Evolutionary conservation across 2,888 invertebrate species (phyloP).

Genomic region (Hetaerina titia): DNA sequence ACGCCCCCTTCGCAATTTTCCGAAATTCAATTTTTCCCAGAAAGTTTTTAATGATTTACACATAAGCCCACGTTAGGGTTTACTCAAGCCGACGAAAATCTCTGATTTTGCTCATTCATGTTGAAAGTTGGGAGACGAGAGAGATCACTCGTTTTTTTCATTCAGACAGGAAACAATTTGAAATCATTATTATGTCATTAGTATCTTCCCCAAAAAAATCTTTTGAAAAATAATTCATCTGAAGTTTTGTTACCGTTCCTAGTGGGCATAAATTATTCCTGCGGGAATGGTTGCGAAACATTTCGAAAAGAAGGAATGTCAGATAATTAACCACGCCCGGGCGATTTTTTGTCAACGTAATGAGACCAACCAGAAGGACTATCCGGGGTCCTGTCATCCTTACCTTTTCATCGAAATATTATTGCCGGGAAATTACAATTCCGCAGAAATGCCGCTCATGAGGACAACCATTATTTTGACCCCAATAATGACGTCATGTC

Average conservation of each 20-base stretch:
- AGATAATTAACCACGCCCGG: background rate
- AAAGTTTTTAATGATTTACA: background rate
- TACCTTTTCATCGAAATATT: background rate
- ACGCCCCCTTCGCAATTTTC: background rate
- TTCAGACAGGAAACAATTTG: background rate
- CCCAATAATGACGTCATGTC: conserved; percentile 44
- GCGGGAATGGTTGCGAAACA: background rate
- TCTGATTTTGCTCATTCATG: background rate
- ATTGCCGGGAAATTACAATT: conserved; percentile 20
- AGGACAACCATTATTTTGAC: conserved; percentile 29
- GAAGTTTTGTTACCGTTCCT: background rate
- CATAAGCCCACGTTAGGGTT: background rate
- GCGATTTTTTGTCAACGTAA: conserved; percentile 27
- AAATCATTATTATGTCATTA: conserved; percentile 59
- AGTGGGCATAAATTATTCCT: conserved; percentile 28
- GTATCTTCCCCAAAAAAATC: background rate
- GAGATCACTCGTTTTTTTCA: conserved; percentile 1
- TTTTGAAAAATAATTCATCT: conserved; percentile 9
- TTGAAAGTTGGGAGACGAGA: background rate
- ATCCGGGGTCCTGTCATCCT: background rate
- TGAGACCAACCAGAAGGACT: conserved; percentile 1
- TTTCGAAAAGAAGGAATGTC: background rate
- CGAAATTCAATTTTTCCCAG: background rate
- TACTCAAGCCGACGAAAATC: background rate
- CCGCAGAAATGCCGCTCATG: conserved; percentile 12